Evolutionary conservation across 1,140 invertebrate species (phyloP), one percentile per base, ranked within the genome.

Genomic region (Calephelis nemesis): DNA sequence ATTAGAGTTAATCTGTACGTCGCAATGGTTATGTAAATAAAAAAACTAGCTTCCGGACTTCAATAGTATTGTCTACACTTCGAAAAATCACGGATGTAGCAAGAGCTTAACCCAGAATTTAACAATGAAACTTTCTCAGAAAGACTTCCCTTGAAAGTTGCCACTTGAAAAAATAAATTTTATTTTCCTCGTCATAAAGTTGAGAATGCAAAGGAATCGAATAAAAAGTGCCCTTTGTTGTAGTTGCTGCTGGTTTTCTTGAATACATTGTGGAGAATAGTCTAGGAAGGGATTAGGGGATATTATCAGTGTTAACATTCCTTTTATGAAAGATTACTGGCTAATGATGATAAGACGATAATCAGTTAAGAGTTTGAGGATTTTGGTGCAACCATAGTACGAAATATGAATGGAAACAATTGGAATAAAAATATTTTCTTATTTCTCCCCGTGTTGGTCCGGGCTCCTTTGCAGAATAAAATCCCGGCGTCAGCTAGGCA

Each of bases 341-440:
- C 72, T 84, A 83, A 84, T 81, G 81, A 77, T 67, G 77, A 85
- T 81, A 85, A 85, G 74, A 81, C 79, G 63, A 42, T 67, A 66
- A 63, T 69, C 71, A 72, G 60, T 63, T 60, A 48, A 50, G 13
- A 39, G 30, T 52, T 66, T 49, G 49, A 45, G 40, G 40, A 49
- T 66, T 45, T 7, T 66, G n/a, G 39, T 52, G 30, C 39, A n/a
- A 7, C 30, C 42, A 45, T 30, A 30, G 30, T 30, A 30, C 30
- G 30, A 30, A 30, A 30, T 30, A 30, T 30, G 30, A 30, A 30
- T 30, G 30, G 30, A 4, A 30, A 4, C 30, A 30, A 30, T 2
- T 30, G 30, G 30, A 30, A 30, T 3, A 30, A 30, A 30, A 30
- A 30, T 30, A 30, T 30, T 30, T 19, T 4, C 30, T 30, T 30